phyloP scores from a whole-genome alignment of 1,140 invertebrate species.

The Zaprionus ornatus region DNA sequence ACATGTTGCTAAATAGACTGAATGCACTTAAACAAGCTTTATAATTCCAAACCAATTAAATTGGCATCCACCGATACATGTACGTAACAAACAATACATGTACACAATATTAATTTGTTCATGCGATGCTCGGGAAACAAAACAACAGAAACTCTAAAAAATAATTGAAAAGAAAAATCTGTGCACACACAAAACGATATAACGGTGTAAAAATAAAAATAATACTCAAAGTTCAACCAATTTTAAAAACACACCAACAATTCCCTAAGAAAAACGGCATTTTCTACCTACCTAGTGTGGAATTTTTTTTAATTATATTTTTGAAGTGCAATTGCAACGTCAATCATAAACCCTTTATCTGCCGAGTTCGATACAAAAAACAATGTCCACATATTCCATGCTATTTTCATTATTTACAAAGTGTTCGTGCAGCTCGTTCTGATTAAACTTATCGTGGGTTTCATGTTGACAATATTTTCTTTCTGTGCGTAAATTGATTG shows the following conservation, averaged over 20 bases:
- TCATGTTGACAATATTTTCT: not conserved
- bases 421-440: constrained; percentile 32
- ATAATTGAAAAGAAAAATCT: constrained; percentile 28
- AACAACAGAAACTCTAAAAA: constrained; percentile 1
- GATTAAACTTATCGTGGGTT: constrained; percentile 45
- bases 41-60: constrained; percentile 13
- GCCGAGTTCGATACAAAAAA: constrained; percentile 2
- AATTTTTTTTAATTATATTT: constrained; percentile 32
- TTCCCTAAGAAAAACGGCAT: constrained; percentile 29
- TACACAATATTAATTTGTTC: constrained; percentile 28
- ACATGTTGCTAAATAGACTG: not conserved
- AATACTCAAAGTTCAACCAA: constrained; percentile 55
- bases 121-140: constrained; percentile 13
- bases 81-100: constrained; percentile 3
- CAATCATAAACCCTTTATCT: constrained; percentile 15
- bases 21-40: not conserved
- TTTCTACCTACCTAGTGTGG: constrained; percentile 15
- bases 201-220: constrained; percentile 23
- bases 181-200: constrained; percentile 1
- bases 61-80: not conserved
- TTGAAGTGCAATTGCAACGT: constrained; percentile 26
- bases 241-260: constrained; percentile 52
- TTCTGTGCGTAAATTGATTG: not conserved
- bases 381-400: constrained; percentile 31
- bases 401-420: constrained; percentile 34